Evolutionary conservation across 2,888 invertebrate species (phyloP), one percentile per base, ranked within the genome.

Genomic region (Pyrrhia umbra): DNA sequence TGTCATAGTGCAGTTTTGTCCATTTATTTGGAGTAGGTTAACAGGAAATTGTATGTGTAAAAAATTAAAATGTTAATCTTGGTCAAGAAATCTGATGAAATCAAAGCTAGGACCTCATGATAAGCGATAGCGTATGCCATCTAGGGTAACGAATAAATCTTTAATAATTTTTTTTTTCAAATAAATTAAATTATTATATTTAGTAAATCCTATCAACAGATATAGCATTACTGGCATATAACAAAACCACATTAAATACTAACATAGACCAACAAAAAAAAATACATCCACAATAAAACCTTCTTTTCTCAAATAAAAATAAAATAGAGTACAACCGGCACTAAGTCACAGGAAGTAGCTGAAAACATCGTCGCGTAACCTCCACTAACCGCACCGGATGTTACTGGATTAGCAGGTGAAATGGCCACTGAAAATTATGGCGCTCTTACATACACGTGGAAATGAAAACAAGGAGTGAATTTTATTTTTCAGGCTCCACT

Each of bases 361-460:
- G 85, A 85, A 87, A 85, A 86, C 82, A 81, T 83, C 76, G 82
- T 83, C 80, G 79, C 73, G 72, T 83, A 81, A 84, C 86, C 84
- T 76, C 77, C 74, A 69, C 76, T 82, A 80, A 76, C 77, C 65
- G 75, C 58, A 62, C 55, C 71, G 78, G 80, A 75, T 76, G 78
- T 68, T 71, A 57, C 65, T 49, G 54, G 69, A 80, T 80, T 80
- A 80, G 73, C 63, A 75, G 77, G 73, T 77, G 70, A 52, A 78
- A 78, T 73, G 79, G 78, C 57, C 34, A 42, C 76, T 67, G 54
- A 68, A 70, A 78, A 79, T 76, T 78, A 78, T 78, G 66, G 51
- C 60, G 62, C 76, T 62, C 69, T 79, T 56, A 76, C 66, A 51
- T 30, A 71, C 62, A 69, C 55, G 71, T 62, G 63, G 45, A 73